A percentile compares a stretch with the other conserved stretches of the same genome.
phyloP scores from a whole-genome alignment of 64 coral and sea anemone species.

The Pocillopora verrucosa region DNA sequence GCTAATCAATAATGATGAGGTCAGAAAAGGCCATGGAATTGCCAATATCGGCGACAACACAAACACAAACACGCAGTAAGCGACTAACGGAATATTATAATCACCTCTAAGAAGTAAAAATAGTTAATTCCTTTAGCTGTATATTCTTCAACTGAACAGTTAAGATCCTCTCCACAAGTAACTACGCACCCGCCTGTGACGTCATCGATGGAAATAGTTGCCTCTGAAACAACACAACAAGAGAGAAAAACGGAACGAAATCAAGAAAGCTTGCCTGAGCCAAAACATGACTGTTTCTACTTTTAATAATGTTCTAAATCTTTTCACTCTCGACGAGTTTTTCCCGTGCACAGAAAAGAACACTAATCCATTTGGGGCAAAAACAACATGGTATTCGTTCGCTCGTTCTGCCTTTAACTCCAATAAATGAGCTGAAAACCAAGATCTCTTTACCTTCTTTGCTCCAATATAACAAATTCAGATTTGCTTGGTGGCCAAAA shows the following conservation, averaged over 20 bases:
- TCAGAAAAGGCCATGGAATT: too few species aligned
- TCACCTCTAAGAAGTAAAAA: constrained; percentile 97
- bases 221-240: not conserved
- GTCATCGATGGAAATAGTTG: constrained; percentile 47
- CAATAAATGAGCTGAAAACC: not conserved
- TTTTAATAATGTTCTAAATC: not conserved
- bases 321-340: too few species aligned
- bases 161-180: constrained; percentile 77
- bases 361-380: too few species aligned
- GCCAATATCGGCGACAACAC: too few species aligned
- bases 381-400: too few species aligned
- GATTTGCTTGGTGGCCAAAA: constrained; percentile 76
- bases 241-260: not conserved
- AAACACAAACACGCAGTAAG: not conserved
- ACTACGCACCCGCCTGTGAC: constrained; percentile 74
- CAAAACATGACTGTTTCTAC: not conserved
- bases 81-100: not conserved
- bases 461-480: constrained; percentile 96
- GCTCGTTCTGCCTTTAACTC: too few species aligned
- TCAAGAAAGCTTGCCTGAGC: not conserved
- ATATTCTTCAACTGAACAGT: constrained; percentile 66
- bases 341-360: too few species aligned
- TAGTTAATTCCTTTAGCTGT: constrained; percentile 65
- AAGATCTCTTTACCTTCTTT: constrained; percentile 61
- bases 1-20: too few species aligned